A percentile compares a stretch with the other conserved stretches of the same genome.
Evolutionary conservation across 2,797 vertebrate species (phyloP).

Genomic region (Peromyscus eremicus): DNA sequence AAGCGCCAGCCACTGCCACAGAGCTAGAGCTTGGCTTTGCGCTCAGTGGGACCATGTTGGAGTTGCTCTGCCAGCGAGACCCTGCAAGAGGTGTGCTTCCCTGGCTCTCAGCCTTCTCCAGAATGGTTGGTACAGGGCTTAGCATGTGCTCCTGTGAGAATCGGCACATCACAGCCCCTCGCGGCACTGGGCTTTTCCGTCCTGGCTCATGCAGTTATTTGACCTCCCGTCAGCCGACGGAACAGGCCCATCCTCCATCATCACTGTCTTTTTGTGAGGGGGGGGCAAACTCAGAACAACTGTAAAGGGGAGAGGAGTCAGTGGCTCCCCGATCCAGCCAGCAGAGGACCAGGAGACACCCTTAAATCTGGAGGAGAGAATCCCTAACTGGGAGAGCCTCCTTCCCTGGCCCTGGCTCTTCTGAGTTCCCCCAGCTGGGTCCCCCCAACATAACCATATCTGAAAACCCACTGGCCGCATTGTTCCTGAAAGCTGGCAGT

Average conservation of each 20-base stretch:
- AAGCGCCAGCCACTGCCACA: not conserved
- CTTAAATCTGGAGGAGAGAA: not conserved
- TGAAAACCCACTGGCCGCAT: not conserved
- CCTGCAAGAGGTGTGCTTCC: not conserved
- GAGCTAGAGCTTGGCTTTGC: not conserved
- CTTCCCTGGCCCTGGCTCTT: not conserved
- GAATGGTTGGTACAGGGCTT: not conserved
- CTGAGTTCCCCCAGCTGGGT: not conserved
- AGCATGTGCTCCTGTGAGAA: not conserved
- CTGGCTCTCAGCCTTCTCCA: not conserved
- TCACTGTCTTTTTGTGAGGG: not conserved
- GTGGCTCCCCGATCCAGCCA: not conserved
- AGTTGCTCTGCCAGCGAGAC: not conserved
- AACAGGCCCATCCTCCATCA: too few species aligned
- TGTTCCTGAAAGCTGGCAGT: conserved; percentile 90
- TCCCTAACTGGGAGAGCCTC: not conserved
- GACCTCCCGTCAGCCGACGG: not conserved
- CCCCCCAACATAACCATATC: not conserved
- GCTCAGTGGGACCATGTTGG: not conserved
- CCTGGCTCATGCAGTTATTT: not conserved
- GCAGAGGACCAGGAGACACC: not conserved
- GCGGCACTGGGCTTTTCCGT: not conserved
- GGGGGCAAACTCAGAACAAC: not conserved
- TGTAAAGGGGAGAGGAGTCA: not conserved
- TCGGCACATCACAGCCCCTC: not conserved